Percentiles rank a stretch among this genome's conserved stretches.
These are phyloP conservation scores for Rhopalosiphum nymphaeae DNA, from an alignment of 2,888 invertebrate genomes.

Conservation along the genomic window DNA sequence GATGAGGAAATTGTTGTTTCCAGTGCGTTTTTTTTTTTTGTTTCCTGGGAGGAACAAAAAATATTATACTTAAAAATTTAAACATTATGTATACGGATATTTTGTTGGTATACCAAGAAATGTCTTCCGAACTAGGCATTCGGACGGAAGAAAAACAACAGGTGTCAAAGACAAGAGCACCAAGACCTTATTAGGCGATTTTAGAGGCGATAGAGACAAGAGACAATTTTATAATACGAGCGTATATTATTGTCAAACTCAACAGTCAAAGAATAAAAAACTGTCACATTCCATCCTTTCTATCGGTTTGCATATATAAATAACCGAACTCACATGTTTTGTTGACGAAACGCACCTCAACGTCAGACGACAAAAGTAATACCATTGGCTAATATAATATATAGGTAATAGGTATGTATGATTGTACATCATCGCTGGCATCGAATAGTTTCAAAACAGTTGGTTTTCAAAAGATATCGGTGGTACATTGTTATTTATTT, in stretches of 20 bases:
- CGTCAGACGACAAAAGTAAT: neutral
- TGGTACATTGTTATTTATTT: neutral
- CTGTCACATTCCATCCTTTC: neutral
- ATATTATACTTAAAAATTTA: neutral
- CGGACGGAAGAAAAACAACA: neutral
- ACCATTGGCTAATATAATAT: neutral
- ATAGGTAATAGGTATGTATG: neutral
- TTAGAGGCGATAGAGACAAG: neutral
- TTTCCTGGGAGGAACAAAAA: neutral
- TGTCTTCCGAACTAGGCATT: neutral
- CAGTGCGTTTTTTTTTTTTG: neutral
- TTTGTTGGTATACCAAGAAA: neutral
- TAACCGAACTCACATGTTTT: neutral
- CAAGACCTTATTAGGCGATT: neutral
- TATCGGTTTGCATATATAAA: neutral
- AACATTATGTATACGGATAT: neutral
- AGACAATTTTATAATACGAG: neutral
- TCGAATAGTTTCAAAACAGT: neutral
- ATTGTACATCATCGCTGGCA: neutral
- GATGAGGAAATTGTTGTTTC: neutral
- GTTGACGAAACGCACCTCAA: neutral
- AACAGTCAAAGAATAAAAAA: neutral
- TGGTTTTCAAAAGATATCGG: neutral
- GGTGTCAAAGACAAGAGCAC: neutral
- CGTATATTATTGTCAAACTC: neutral